Percentiles rank a stretch among this genome's conserved stretches.
phyloP scores from a whole-genome alignment of 2,797 vertebrate species.

The Streptopelia turtur region DNA sequence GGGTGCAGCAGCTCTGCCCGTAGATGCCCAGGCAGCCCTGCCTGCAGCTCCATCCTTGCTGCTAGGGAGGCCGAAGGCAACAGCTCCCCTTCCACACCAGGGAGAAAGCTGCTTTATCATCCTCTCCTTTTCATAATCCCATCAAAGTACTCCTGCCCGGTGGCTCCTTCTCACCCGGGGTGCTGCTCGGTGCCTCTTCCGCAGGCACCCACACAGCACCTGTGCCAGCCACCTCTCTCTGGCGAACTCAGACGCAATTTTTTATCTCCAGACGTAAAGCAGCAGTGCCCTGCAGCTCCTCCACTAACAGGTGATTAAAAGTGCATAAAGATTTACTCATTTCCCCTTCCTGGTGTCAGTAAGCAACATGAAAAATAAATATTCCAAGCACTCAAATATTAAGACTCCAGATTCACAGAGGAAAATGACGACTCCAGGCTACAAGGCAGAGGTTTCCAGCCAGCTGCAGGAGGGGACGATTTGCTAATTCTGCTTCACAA shows the following conservation, averaged over 20 bases:
- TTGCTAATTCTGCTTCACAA: not conserved
- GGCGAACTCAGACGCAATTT: not conserved
- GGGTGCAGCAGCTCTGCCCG: not conserved
- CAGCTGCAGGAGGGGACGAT: not conserved
- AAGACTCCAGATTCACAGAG: not conserved
- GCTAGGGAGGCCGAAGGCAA: not conserved
- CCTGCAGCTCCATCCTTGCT: not conserved
- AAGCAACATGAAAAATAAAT: conserved; percentile 53
- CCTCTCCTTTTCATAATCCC: not conserved
- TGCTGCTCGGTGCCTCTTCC: not conserved
- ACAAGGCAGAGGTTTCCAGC: not conserved
- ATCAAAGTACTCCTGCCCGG: not conserved
- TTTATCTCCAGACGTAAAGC: conserved; percentile 13
- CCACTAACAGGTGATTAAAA: conserved; percentile 50
- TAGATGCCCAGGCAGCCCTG: not conserved
- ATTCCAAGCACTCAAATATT: not conserved
- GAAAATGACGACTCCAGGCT: not conserved
- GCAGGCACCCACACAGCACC: not conserved
- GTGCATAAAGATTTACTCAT: conserved; percentile 57
- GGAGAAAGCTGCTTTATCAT: not conserved
- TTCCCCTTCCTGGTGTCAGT: conserved; percentile 40
- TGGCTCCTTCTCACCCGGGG: rapidly evolving
- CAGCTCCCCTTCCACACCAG: not conserved
- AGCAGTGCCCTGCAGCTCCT: conserved; percentile 50
- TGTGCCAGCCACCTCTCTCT: not conserved